Evolutionary conservation across 2,888 invertebrate species (phyloP).

Genomic region (Euplexia lucipara): DNA sequence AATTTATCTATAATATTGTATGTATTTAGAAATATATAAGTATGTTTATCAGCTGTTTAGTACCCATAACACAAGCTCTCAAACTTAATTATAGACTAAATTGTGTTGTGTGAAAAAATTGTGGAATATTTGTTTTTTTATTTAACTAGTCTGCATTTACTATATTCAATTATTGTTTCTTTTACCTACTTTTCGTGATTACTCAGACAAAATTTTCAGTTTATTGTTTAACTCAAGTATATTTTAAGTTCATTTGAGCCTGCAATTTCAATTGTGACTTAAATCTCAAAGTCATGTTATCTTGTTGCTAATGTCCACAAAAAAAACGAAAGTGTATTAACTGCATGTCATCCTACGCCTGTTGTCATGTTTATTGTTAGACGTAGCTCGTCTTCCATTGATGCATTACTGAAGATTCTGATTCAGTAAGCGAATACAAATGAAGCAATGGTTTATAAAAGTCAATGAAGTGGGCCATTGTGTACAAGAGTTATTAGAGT

Average conservation of each 20-base stretch:
- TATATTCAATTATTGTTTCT: neutral
- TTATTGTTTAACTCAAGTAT: neutral
- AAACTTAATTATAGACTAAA: too few relatives aligned
- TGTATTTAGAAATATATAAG: too few relatives aligned
- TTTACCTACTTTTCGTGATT: neutral
- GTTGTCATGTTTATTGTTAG: conserved; percentile 16
- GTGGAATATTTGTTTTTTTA: too few relatives aligned
- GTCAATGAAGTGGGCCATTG: conserved; percentile 33
- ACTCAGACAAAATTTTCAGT: neutral
- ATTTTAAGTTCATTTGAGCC: neutral
- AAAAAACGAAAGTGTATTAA: conserved; percentile 57
- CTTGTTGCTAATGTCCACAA: conserved; percentile 33
- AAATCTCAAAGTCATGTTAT: conserved; percentile 33
- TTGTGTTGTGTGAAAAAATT: too few relatives aligned
- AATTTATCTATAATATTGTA: too few relatives aligned
- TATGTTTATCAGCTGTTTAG: too few relatives aligned
- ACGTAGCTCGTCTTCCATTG: conserved; percentile 17
- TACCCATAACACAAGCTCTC: too few relatives aligned
- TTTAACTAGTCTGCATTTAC: neutral
- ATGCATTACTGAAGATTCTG: conserved; percentile 10
- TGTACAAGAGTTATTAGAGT: conserved; percentile 41
- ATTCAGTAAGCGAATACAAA: neutral
- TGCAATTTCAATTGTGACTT: conserved; percentile 13
- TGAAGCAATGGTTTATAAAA: conserved; percentile 19
- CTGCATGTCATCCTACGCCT: conserved; percentile 45